A percentile compares a stretch with the other conserved stretches of the same genome.
These are phyloP conservation scores for Chaetorhynchus papuensis DNA, from an alignment of 2,113 vertebrate genomes.

Conservation along the genomic window DNA sequence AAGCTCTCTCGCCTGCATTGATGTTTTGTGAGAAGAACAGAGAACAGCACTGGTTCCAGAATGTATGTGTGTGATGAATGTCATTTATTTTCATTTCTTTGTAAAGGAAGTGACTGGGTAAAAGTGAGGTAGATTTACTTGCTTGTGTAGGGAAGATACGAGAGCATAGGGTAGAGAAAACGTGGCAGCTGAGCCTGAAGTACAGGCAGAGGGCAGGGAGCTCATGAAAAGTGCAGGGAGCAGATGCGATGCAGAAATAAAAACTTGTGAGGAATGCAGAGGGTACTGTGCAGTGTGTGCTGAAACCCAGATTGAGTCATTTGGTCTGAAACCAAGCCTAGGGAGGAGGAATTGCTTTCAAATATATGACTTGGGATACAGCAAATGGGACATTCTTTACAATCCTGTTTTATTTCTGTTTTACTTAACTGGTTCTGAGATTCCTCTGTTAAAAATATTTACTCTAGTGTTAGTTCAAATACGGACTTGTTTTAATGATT, in stretches of 20 bases:
- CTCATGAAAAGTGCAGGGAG: neutral
- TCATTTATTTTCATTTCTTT: conserved; percentile 9
- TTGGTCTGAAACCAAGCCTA: neutral
- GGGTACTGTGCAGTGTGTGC: neutral
- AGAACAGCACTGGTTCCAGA: neutral
- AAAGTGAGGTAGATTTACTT: neutral
- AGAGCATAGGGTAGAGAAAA: neutral
- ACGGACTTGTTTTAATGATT: neutral
- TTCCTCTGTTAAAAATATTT: neutral
- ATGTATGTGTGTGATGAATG: neutral
- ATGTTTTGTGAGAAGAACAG: neutral
- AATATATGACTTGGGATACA: neutral
- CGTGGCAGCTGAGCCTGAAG: neutral
- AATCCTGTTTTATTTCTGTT: neutral
- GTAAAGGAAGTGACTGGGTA: neutral
- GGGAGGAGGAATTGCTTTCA: neutral
- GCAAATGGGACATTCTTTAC: neutral
- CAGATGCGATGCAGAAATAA: neutral
- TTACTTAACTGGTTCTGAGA: neutral
- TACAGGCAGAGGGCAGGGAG: neutral
- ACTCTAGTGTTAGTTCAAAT: neutral
- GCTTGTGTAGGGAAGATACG: neutral
- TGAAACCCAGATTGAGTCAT: neutral
- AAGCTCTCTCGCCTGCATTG: neutral
- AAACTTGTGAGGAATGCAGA: neutral